Conservation (phyloP, 2,113 vertebrate species). For the Deroptyus accipitrinus region DNA sequence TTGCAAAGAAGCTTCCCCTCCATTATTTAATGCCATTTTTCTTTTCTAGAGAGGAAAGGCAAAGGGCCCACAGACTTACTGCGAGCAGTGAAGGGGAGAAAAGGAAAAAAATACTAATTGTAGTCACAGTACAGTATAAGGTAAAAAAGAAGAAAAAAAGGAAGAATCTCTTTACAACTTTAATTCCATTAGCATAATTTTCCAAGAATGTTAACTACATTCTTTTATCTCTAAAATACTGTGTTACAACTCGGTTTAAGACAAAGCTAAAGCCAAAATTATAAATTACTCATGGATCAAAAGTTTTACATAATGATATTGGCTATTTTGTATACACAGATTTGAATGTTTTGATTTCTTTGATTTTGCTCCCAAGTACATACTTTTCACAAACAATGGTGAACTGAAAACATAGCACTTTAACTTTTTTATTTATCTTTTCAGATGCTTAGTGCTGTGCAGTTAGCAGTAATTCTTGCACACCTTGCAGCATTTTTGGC, state of each 20-base stretch:
- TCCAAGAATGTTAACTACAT: background rate
- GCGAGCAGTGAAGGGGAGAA: background rate
- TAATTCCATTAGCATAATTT: background rate
- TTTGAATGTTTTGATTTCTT: background rate
- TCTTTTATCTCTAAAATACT: background rate
- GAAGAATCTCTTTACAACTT: background rate
- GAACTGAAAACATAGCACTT: background rate
- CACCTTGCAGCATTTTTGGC: background rate
- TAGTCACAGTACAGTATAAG: background rate
- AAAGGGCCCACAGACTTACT: background rate
- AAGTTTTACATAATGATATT: background rate
- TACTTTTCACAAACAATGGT: background rate
- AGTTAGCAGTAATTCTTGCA: background rate
- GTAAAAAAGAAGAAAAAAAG: too few species aligned
- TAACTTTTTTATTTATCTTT: background rate
- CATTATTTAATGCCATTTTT: constrained; percentile 5
- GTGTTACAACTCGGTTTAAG: background rate
- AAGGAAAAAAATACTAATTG: background rate
- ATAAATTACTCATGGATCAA: background rate
- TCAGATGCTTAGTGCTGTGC: background rate
- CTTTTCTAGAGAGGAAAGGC: background rate
- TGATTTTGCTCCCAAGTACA: constrained; percentile 1
- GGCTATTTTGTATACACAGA: background rate
- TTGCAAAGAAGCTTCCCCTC: background rate
- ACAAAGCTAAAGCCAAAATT: background rate